Conservation (phyloP, 2,113 vertebrate species). For the Sphyrna mokarran region DNA sequence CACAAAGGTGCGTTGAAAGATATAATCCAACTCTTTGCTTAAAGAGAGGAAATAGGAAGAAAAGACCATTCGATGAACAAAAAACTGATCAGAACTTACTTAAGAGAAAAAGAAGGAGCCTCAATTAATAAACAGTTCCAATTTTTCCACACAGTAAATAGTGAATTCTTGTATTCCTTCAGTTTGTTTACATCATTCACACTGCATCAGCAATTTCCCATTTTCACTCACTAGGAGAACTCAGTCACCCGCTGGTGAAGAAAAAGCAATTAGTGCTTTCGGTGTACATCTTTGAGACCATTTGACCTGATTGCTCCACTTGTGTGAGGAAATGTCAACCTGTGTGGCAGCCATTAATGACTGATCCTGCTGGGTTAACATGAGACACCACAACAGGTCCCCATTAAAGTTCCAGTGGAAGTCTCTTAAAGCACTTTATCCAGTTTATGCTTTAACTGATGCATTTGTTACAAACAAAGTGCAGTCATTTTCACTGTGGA, state of each 20-base stretch:
- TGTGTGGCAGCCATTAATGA: background rate
- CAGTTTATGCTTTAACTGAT: background rate
- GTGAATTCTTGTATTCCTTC: background rate
- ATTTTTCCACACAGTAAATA: background rate
- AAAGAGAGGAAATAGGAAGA: background rate
- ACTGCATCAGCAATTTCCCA: background rate
- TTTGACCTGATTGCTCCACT: background rate
- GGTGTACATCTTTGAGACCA: background rate
- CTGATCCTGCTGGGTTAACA: constrained; percentile 26
- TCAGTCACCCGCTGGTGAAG: constrained; percentile 7
- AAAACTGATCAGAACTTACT: background rate
- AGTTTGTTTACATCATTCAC: background rate
- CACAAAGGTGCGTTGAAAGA: background rate
- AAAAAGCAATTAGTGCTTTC: constrained; percentile 28
- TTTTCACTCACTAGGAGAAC: constrained; percentile 1
- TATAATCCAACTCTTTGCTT: background rate
- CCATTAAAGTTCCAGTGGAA: background rate
- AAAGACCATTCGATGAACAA: background rate
- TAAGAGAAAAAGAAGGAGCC: background rate
- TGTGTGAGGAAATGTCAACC: constrained; percentile 24
- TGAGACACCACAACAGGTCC: background rate
- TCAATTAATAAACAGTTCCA: background rate
- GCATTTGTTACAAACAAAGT: background rate
- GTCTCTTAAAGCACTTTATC: background rate
- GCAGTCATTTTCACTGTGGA: background rate